A percentile compares a stretch with the other conserved stretches of the same genome.
phyloP scores from a whole-genome alignment of 2,113 vertebrate species.

The Sylvia atricapilla region DNA sequence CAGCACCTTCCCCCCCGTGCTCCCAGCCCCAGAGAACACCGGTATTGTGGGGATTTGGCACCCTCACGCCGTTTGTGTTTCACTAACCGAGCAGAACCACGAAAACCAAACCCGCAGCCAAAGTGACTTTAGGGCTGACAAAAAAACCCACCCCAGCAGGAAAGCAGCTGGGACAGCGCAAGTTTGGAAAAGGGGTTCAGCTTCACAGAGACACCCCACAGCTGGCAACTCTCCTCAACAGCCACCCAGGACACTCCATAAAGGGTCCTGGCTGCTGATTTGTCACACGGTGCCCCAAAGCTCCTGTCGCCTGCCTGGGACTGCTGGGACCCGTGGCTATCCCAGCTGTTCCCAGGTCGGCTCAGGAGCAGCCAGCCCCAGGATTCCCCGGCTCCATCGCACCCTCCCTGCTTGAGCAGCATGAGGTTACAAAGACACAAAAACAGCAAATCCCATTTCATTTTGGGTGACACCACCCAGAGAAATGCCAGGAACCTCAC shows the following conservation, averaged over 20 bases:
- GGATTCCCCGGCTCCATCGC: neutral
- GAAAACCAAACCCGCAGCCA: neutral
- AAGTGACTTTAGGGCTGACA: neutral
- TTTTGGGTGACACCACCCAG: accelerated
- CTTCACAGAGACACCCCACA: neutral
- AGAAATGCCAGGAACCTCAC: accelerated
- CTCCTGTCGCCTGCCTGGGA: accelerated
- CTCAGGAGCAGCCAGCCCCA: neutral
- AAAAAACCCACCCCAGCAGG: neutral
- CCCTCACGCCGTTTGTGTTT: slow-evolving; percentile 25
- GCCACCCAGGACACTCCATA: neutral
- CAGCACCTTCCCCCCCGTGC: slow-evolving; percentile 14
- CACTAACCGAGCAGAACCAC: slow-evolving; percentile 57
- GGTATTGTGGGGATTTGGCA: slow-evolving; percentile 41
- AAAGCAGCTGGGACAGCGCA: neutral
- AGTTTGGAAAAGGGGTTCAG: neutral
- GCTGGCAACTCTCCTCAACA: neutral
- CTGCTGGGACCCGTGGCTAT: accelerated
- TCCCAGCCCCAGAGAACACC: slow-evolving; percentile 10
- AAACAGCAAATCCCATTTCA: neutral
- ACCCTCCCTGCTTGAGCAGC: neutral
- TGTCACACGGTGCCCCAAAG: neutral
- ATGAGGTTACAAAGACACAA: neutral
- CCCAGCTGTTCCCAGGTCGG: neutral
- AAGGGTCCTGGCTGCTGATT: accelerated